These are phyloP conservation scores for Parotocinclus haroldoi DNA, from an alignment of 2,797 vertebrate species.

Conservation along the genomic window DNA sequence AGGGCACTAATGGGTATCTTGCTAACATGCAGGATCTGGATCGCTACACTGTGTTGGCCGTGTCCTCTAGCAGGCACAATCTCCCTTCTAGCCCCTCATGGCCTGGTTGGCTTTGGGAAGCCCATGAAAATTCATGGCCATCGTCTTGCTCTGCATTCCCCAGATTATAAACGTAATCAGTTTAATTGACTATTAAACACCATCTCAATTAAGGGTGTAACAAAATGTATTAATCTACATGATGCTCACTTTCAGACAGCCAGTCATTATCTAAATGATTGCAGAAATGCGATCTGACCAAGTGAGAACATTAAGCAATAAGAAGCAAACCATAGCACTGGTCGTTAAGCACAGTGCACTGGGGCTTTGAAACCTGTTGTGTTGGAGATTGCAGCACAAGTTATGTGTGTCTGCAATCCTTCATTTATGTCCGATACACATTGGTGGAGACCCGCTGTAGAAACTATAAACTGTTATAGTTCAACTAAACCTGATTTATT, in stretches of 20 bases:
- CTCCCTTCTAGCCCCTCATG: constrained; percentile 27
- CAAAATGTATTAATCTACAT: constrained; percentile 55
- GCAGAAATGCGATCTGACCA: constrained; percentile 56
- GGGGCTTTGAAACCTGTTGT: constrained; percentile 22
- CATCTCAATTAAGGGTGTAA: constrained; percentile 60
- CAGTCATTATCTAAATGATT: constrained; percentile 61
- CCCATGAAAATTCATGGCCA: constrained; percentile 13
- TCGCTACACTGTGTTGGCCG: constrained; percentile 31
- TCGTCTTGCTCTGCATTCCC: constrained; percentile 28
- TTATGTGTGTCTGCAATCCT: no score
- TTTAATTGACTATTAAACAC: constrained; percentile 70
- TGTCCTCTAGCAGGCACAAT: constrained; percentile 38
- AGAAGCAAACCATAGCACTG: constrained; percentile 55
- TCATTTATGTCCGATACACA: no score
- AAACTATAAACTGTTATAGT: no score
- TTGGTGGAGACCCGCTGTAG: no score
- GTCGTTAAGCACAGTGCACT: constrained; percentile 12
- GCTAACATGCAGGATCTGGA: constrained; percentile 9
- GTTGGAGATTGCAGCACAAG: background rate
- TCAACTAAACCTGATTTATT: no score
- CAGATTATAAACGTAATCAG: constrained; percentile 63
- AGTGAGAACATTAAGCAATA: constrained; percentile 56
- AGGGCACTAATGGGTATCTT: constrained; percentile 20
- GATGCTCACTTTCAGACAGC: constrained; percentile 53
- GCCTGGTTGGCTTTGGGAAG: constrained; percentile 26